phyloP scores from a whole-genome alignment of 2,888 invertebrate species.

The Agrenia bidenticulata region DNA sequence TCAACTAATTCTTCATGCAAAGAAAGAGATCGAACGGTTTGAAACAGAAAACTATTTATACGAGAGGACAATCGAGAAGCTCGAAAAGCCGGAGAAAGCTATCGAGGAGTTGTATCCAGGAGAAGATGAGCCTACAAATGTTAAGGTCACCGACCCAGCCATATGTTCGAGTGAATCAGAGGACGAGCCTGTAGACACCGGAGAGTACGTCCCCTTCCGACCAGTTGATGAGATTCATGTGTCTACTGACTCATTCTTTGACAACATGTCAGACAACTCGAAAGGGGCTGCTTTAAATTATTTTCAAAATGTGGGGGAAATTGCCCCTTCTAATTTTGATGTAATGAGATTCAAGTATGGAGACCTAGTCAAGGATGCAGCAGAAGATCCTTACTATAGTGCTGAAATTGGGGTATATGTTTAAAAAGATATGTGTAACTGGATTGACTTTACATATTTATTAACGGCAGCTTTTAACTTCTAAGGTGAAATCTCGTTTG shows the following conservation, averaged over 20 bases:
- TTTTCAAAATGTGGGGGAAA: constrained; percentile 25
- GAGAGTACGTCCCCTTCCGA: constrained; percentile 24
- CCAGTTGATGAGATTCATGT: constrained; percentile 30
- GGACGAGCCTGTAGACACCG: constrained; percentile 27
- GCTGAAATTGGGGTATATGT: background rate
- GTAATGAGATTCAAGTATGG: constrained; percentile 36
- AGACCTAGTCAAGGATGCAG: constrained; percentile 29
- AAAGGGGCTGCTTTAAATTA: constrained; percentile 23
- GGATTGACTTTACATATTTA: too few relatives aligned
- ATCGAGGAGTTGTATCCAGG: constrained; percentile 19
- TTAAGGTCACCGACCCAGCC: constrained; percentile 15
- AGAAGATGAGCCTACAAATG: constrained; percentile 1
- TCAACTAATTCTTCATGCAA: constrained; percentile 27
- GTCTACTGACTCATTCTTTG: constrained; percentile 37
- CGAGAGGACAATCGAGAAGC: constrained; percentile 33
- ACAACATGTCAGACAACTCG: constrained; percentile 36
- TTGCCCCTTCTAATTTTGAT: constrained; percentile 34
- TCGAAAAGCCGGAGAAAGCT: constrained; percentile 33
- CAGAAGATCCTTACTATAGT: constrained; percentile 2
- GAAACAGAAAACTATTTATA: constrained; percentile 36
- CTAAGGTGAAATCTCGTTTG: constrained; percentile 24
- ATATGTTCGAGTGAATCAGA: constrained; percentile 33
- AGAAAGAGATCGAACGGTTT: constrained; percentile 30
- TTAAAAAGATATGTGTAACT: too few relatives aligned
- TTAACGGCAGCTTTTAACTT: too few relatives aligned